Conservation (phyloP, 1,140 invertebrate species). For the Mycetomoellerius zeteki region DNA sequence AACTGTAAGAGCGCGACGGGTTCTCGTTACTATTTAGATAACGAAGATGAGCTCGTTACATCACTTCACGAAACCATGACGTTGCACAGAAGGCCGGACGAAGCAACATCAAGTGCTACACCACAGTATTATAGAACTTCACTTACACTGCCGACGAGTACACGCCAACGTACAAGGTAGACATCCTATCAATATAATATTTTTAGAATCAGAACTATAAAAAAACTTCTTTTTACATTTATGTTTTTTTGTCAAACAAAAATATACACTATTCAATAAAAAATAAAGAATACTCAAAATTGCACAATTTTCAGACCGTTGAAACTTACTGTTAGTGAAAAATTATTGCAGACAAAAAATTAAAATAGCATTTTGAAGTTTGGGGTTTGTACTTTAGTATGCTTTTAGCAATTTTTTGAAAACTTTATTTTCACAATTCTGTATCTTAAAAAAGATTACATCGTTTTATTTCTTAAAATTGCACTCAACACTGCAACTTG, state of each 20-base stretch:
- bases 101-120: slow-evolving; percentile 82
- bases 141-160: slow-evolving; percentile 90
- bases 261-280: not conserved
- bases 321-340: no score
- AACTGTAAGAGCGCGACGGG: slow-evolving; percentile 93
- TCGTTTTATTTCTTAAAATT: no score
- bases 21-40: slow-evolving; percentile 89
- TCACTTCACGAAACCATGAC: slow-evolving; percentile 91
- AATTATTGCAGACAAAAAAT: no score
- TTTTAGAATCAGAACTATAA: slow-evolving; percentile 3
- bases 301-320: no score
- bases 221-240: not conserved
- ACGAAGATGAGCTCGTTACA: slow-evolving; percentile 87
- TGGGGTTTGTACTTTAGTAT: not conserved
- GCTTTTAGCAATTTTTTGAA: no score
- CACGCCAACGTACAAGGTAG: slow-evolving; percentile 89
- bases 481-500: no score
- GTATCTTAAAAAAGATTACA: no score
- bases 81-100: slow-evolving; percentile 89
- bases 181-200: slow-evolving; percentile 55
- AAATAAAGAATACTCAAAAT: no score
- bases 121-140: slow-evolving; percentile 90
- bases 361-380: not conserved
- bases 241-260: slow-evolving; percentile 6
- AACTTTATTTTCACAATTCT: no score